Percentiles rank a stretch among this genome's conserved stretches.
Conservation (phyloP, 2,888 invertebrate species). For the Pherbina coryleti region DNA sequence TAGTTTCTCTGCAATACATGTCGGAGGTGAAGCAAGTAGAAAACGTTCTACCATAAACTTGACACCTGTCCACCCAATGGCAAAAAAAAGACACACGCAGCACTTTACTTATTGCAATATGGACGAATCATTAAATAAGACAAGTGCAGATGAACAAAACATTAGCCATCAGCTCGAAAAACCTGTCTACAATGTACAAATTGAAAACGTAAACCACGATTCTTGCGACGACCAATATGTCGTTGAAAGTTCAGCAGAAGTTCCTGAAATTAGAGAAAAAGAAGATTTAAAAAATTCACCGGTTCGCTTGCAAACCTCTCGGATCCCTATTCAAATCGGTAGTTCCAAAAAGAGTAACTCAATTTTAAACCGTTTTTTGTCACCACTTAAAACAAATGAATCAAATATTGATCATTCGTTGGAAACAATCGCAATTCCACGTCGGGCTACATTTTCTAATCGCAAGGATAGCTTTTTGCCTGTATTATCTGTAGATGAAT, state of each 20-base stretch:
- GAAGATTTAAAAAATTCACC: background rate
- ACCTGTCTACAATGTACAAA: background rate
- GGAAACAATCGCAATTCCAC: constrained; percentile 30
- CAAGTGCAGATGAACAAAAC: background rate
- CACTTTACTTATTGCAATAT: constrained; percentile 40
- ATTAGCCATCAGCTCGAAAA: background rate
- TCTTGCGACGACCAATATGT: background rate
- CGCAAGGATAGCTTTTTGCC: background rate
- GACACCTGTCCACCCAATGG: constrained; percentile 55
- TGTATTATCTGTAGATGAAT: background rate
- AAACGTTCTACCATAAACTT: constrained; percentile 49
- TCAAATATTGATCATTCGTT: constrained; percentile 12
- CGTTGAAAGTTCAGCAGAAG: background rate
- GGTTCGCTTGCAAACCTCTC: background rate
- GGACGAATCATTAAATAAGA: constrained; percentile 37
- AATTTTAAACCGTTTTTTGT: background rate
- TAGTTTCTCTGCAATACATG: background rate
- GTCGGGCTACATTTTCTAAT: background rate
- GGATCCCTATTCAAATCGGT: constrained; percentile 21
- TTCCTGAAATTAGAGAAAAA: background rate
- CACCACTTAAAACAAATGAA: background rate
- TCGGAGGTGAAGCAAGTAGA: background rate
- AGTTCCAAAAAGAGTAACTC: constrained; percentile 25
- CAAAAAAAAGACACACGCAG: constrained; percentile 55
- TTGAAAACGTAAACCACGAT: background rate